These are phyloP conservation scores for Beroe ovata DNA, from an alignment of 37 sponge, comb jelly and placozoan species.

Conservation along the genomic window DNA sequence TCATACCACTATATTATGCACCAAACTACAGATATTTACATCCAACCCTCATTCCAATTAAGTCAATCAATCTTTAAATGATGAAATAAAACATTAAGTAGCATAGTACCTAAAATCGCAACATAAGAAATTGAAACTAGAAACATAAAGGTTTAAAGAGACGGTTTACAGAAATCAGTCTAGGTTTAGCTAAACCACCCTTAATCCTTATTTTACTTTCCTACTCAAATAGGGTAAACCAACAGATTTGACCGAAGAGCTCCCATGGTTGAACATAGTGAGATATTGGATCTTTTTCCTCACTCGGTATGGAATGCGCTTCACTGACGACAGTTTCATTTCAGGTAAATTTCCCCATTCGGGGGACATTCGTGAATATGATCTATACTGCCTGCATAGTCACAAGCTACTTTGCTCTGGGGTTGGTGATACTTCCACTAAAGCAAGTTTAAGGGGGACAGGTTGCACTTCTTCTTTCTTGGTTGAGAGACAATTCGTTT, in stretches of 20 bases:
- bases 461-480: conserved; percentile 35
- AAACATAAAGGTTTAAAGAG: too few relatives aligned
- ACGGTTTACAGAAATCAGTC: too few relatives aligned
- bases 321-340: background rate
- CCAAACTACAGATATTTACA: too few relatives aligned
- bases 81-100: too few relatives aligned
- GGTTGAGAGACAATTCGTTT: background rate
- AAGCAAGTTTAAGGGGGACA: conserved; percentile 5
- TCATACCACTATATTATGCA: too few relatives aligned
- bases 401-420: conserved; percentile 5
- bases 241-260: background rate
- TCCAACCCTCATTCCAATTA: too few relatives aligned
- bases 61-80: too few relatives aligned
- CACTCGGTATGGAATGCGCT: background rate
- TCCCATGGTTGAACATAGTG: background rate
- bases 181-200: too few relatives aligned
- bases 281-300: background rate
- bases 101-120: too few relatives aligned
- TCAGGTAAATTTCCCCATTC: background rate
- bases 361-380: background rate
- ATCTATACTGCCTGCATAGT: background rate
- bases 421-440: background rate
- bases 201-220: background rate
- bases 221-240: background rate
- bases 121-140: too few relatives aligned